Conservation (phyloP, 2,888 invertebrate species). For the Syritta pipiens region DNA sequence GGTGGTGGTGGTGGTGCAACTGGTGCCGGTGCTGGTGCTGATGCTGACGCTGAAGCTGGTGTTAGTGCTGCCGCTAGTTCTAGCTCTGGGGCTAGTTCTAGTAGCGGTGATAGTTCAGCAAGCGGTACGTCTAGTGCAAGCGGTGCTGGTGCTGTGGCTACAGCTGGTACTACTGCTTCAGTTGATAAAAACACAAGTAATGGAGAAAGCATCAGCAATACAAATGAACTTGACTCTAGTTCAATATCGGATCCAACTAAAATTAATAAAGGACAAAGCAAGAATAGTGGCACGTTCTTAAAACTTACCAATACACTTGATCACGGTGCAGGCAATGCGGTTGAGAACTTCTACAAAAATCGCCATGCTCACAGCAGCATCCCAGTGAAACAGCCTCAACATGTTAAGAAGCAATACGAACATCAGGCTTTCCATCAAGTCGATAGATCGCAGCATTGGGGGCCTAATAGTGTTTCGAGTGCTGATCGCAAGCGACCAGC, state of each 20-base stretch:
- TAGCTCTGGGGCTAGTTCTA: constrained; percentile 35
- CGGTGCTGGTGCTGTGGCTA: constrained; percentile 1
- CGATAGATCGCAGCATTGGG: background rate
- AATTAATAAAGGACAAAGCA: constrained; percentile 21
- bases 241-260: constrained; percentile 4
- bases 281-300: constrained; percentile 3
- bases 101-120: constrained; percentile 33
- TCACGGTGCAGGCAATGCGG: constrained; percentile 1
- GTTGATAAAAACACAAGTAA: too few relatives aligned
- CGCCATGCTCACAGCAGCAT: constrained; percentile 21
- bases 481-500: background rate
- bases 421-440: background rate
- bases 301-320: background rate
- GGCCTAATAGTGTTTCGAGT: constrained; percentile 1
- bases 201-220: constrained; percentile 41
- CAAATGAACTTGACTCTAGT: constrained; percentile 34
- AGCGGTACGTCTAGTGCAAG: constrained; percentile 34
- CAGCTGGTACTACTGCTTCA: constrained; percentile 1
- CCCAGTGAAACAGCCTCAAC: constrained; percentile 5
- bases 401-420: constrained; percentile 2
- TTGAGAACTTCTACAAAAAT: constrained; percentile 35
- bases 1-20: constrained; percentile 18
- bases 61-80: constrained; percentile 1
- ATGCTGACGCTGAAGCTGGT: constrained; percentile 20
- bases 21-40: constrained; percentile 32